Percentiles rank a stretch among this genome's conserved stretches.
phyloP scores from a whole-genome alignment of 2,797 vertebrate species.

The Hippocampus kuda region DNA sequence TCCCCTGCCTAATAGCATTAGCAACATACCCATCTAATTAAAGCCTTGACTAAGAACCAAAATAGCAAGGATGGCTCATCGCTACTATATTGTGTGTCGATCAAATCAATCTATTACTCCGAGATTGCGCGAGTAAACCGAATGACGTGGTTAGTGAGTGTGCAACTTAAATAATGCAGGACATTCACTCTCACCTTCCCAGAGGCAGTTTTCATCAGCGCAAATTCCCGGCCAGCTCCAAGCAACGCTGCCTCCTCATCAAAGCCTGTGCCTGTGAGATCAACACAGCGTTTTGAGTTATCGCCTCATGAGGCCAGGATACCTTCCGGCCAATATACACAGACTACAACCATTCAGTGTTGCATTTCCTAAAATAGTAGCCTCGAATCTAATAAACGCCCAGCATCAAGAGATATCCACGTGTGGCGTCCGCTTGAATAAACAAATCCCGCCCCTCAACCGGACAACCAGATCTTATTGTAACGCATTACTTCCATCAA shows the following conservation, averaged over 20 bases:
- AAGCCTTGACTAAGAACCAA: neutral
- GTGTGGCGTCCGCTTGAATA: neutral
- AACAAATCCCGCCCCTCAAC: neutral
- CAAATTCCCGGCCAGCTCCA: constrained; percentile 96
- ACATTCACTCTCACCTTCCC: constrained; percentile 79
- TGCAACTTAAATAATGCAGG: constrained; percentile 5
- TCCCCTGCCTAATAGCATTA: neutral
- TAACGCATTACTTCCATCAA: neutral
- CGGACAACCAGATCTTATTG: neutral
- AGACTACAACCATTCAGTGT: neutral
- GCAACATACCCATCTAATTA: neutral
- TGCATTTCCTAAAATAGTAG: neutral
- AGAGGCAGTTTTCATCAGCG: constrained; percentile 95
- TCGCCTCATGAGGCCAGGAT: neutral
- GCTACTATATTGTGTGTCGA: neutral
- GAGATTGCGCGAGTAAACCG: neutral
- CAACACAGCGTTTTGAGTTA: constrained; percentile 27
- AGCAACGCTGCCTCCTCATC: constrained; percentile 95
- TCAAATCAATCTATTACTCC: neutral
- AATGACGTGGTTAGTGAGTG: neutral
- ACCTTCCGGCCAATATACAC: constrained; percentile 1
- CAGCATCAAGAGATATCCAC: neutral
- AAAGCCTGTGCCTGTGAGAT: constrained; percentile 86
- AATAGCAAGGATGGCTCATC: neutral
- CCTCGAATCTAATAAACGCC: neutral